Conservation (phyloP, 92 coral and sea anemone species). For the Palythoa caribaeorum region DNA sequence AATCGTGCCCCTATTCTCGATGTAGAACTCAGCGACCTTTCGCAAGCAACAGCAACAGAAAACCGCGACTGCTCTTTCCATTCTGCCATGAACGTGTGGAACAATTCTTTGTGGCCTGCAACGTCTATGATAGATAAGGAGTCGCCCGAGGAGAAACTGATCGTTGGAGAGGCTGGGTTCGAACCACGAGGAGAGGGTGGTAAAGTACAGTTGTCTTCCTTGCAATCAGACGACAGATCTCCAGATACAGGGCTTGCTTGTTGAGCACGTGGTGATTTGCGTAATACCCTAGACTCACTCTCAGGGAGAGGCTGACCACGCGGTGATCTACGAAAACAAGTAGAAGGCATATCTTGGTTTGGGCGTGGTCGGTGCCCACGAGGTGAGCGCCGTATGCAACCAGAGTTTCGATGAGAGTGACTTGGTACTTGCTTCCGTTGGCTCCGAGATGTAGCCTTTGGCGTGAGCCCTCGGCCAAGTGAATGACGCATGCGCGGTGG, state of each 20-base stretch:
- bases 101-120: constrained; percentile 73
- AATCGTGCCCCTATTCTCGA: constrained; percentile 92
- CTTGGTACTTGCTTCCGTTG: neutral
- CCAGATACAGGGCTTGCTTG: neutral
- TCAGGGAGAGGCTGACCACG: neutral
- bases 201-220: neutral
- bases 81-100: constrained; percentile 80
- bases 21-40: constrained; percentile 64
- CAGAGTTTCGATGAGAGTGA: constrained; percentile 4
- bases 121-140: constrained; percentile 78
- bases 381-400: constrained; percentile 19
- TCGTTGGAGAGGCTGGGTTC: constrained; percentile 33
- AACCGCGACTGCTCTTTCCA: constrained; percentile 77
- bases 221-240: neutral
- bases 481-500: constrained; percentile 52
- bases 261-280: constrained; percentile 15
- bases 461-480: constrained; percentile 35
- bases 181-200: constrained; percentile 7
- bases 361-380: neutral
- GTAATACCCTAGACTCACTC: neutral
- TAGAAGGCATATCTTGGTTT: neutral
- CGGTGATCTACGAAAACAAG: neutral
- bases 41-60: constrained; percentile 88
- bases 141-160: constrained; percentile 11
- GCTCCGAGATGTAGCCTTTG: constrained; percentile 38